These are phyloP conservation scores for Acanthopleura granulata DNA, from an alignment of 2,888 invertebrate species.

Conservation along the genomic window DNA sequence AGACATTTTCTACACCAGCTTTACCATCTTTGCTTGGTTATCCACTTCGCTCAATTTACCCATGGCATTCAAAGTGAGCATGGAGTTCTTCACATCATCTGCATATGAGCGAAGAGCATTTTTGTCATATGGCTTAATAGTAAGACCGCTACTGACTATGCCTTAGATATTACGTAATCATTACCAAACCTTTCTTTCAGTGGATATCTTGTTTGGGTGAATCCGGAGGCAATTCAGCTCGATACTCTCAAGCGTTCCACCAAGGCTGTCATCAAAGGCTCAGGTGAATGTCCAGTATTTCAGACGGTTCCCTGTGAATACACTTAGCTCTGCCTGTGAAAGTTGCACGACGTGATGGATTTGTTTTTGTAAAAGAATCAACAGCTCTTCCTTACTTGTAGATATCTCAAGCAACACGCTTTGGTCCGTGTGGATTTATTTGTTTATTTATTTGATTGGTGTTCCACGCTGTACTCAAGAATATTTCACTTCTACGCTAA, in stretches of 20 bases:
- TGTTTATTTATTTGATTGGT: too few relatives aligned
- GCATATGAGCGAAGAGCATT: conserved; percentile 9
- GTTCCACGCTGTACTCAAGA: too few relatives aligned
- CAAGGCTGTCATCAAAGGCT: conserved; percentile 1
- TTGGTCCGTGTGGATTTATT: too few relatives aligned
- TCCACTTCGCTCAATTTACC: background rate
- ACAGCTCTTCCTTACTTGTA: too few relatives aligned
- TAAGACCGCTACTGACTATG: conserved; percentile 12
- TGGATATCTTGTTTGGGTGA: background rate
- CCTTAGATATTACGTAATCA: conserved; percentile 12
- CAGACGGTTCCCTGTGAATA: background rate
- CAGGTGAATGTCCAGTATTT: conserved; percentile 3
- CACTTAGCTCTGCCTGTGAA: background rate
- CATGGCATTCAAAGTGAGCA: conserved; percentile 13
- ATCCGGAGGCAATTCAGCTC: background rate
- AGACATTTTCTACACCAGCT: background rate
- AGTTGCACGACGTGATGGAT: background rate
- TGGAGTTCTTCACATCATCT: conserved; percentile 15
- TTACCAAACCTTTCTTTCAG: conserved; percentile 21
- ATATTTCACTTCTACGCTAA: too few relatives aligned
- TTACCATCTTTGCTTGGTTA: background rate
- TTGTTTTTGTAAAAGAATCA: background rate
- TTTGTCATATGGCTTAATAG: conserved; percentile 5
- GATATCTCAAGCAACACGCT: too few relatives aligned
- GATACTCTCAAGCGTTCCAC: background rate